phyloP scores from a whole-genome alignment of 2,797 vertebrate genomes.

The Acanthiza pusilla region DNA sequence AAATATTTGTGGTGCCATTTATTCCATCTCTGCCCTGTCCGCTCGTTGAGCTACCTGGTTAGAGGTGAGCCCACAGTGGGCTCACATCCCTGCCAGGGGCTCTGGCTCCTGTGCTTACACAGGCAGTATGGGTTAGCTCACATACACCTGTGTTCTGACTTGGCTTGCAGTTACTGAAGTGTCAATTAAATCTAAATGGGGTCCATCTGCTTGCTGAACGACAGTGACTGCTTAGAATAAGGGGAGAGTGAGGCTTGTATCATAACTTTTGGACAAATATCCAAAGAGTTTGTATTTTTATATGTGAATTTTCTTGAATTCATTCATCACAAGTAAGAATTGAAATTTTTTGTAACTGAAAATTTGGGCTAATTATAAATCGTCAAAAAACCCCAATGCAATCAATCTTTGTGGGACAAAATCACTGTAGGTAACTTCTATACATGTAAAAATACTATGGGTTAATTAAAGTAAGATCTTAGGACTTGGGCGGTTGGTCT shows the following conservation, averaged over 20 bases:
- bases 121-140: background rate
- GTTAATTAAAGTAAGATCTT: background rate
- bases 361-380: background rate
- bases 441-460: background rate
- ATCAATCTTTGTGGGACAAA: background rate
- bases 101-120: background rate
- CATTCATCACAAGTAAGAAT: background rate
- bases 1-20: background rate
- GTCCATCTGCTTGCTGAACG: background rate
- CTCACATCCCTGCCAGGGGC: background rate
- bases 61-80: background rate
- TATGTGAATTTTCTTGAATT: background rate
- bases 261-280: background rate
- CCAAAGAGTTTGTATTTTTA: background rate
- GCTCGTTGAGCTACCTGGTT: background rate
- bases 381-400: fast-evolving
- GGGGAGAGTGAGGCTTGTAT: fast-evolving
- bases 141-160: background rate
- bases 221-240: background rate
- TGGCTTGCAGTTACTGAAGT: background rate
- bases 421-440: background rate
- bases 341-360: background rate
- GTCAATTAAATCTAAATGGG: background rate
- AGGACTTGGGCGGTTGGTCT: background rate
- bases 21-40: background rate